Evolutionary conservation across 2,888 invertebrate species (phyloP), one percentile per base, ranked within the genome.

Genomic region (Mimumesa dahlbomi): DNA sequence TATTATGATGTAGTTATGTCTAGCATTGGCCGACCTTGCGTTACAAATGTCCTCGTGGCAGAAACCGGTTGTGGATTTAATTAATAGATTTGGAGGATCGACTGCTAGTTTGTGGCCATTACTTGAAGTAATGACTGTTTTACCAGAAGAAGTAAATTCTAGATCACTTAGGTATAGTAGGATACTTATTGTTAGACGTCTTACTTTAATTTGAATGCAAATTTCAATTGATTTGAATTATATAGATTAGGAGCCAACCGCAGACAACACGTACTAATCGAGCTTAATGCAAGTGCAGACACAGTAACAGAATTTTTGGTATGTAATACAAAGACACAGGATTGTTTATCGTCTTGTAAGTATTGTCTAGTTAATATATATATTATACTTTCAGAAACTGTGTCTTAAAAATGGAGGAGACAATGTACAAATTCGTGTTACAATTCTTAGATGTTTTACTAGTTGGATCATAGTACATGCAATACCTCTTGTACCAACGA

Each of bases 91-190:
- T 85, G 94, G 95, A 0, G 85, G 92, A 21, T 88, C 88, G 34
- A 90, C 91, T 21, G 92, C 92, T 70, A 94, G 94, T 84, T 91
- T 96, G 75, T 95, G 95, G 92, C 96, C 97, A 21, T 91, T 99
- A 65, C 89, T 99, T 80, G 98, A 98, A 92, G 94, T 99, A 77
- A 91, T 99, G 77, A 97, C 96, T 46, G 96, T 98, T 21, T 91
- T 99, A 84, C 98, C 99, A 3, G 99, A 99, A 91, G 99, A 99
- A 93, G 94, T 98, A 63, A 95, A 95, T 88, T 95, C 95, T 0
- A 90, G 95, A 77, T 93, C 92, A 75, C 90, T 97, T 63, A 93
- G 94, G 81, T 84, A 79, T 19, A 25, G 6, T 29, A 25, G 5
- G 2, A 25, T 14, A 2, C 7, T 19, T n/a, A 25, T 29, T 0